Evolutionary conservation across 1,140 invertebrate genomes (phyloP).

Genomic region (Bombus huntii): DNA sequence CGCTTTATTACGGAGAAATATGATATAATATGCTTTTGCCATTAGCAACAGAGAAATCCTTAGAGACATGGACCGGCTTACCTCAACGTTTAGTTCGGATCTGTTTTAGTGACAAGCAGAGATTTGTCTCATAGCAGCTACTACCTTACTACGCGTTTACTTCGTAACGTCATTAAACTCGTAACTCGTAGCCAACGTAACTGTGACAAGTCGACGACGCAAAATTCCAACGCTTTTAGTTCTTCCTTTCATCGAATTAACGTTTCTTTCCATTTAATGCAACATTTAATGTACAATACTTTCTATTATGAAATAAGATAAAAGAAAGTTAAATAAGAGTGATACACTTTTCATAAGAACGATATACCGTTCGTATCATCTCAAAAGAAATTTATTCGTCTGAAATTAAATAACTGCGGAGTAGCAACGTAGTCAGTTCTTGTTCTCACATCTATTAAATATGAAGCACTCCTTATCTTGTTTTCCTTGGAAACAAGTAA

Average conservation of each 20-base stretch:
- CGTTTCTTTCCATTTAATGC: not conserved
- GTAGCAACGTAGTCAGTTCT: too few species aligned
- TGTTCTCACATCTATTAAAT: too few species aligned
- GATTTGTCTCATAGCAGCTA: not conserved
- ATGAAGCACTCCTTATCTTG: not conserved
- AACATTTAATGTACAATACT: not conserved
- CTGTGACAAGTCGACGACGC: not conserved
- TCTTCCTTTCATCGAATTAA: too few species aligned
- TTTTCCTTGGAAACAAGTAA: not conserved
- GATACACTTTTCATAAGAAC: too few species aligned
- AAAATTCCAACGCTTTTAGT: not conserved
- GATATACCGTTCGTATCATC: too few species aligned
- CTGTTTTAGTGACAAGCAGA: not conserved
- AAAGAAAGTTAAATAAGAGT: too few species aligned
- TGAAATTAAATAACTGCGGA: too few species aligned
- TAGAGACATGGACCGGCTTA: not conserved
- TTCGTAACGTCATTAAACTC: constrained; percentile 3
- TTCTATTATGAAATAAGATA: too few species aligned
- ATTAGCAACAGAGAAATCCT: not conserved
- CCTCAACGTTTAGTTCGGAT: not conserved
- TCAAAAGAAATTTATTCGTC: too few species aligned
- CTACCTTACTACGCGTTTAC: not conserved
- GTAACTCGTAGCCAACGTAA: not conserved
- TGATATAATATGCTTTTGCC: not conserved
- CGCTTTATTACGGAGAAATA: too few species aligned